Conservation (phyloP, 2,113 vertebrate genomes). For the cattle (Bos taurus) region ARS-UCD2.0 NC_037332.1:95729501-95730000, state of each 20-base stretch:
- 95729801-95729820: background rate
- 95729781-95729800: background rate
- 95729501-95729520: background rate
- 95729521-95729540: background rate
- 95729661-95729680: background rate
- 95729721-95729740: rapidly evolving
- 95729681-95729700: background rate
- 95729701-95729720: background rate
- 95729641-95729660: background rate
- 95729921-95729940: background rate
- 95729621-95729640: background rate
- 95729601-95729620: background rate
- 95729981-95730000: background rate
- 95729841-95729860: background rate
- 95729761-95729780: rapidly evolving
- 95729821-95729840: background rate
- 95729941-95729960: background rate
- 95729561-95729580: background rate
- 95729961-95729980: background rate
- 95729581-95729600: background rate
- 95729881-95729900: background rate
- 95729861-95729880: background rate
- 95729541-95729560: background rate
- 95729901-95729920: background rate
- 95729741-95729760: no score